Base-by-base conservation (phyloP, 2,888 invertebrate genomes). In the Microdon myrmicae region DNA sequence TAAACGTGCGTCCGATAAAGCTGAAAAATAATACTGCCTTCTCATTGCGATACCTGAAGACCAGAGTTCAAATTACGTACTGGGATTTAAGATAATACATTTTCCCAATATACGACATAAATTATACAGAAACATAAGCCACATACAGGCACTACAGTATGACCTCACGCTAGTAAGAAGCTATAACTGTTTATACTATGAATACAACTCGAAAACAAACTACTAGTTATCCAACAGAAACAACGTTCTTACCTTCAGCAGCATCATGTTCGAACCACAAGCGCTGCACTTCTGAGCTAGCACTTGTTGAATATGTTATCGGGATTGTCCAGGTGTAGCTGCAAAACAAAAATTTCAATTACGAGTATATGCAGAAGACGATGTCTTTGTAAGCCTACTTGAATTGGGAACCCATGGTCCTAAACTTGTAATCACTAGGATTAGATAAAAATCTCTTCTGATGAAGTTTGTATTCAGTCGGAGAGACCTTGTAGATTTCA, bases 321-420 rank as follows among this genome's bases (percentile, higher is more conserved):
- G 94, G 93, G 35, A 95, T 84, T 66, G 86, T 90, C 94, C 94
- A 95, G 35, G 84, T 87, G 73, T 92, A 92, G 7, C 88, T 89
- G 70, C 47, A 82, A 81, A 45, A 38, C 20, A 35, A 68, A 23
- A 43, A 7, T 2, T 34, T 26, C 9, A 23, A 20, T 1, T 3
- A 3, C n/a, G 4, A 10, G 8, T 25, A 13, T 2, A 12, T 35
- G 39, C 3, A 26, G 69, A 69, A 32, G 8, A 12, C 5, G 25
- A 25, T 23, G n/a, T n/a, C n/a, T n/a, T n/a, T n/a, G n/a, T 3
- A 1, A 14, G 20, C 14, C 77, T 78, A 85, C 84, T 79, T 75
- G 51, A 77, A 82, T 43, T 73, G 72, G 0, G 82, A 81, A 56
- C 81, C 79, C n/a, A n/a, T n/a, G n/a, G n/a, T n/a, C n/a, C n/a